Conservation (phyloP, 2,113 vertebrate species). For the Tylochromis polylepis region DNA sequence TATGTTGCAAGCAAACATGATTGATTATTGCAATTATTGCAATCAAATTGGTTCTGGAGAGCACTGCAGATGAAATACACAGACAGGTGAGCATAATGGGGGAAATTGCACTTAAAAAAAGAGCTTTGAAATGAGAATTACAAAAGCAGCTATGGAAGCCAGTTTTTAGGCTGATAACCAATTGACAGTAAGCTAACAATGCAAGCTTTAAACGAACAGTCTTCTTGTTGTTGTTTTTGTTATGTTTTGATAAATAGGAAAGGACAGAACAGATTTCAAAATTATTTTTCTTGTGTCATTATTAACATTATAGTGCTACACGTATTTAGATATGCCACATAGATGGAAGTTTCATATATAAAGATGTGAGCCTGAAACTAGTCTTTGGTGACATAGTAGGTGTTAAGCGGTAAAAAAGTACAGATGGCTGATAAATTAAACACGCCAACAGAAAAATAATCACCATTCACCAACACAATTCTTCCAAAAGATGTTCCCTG, state of each 20-base stretch:
- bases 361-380: neutral
- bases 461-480: neutral
- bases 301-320: neutral
- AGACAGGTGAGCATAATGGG: neutral
- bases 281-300: neutral
- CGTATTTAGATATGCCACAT: neutral
- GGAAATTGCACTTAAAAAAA: neutral
- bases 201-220: neutral
- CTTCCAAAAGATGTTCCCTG: neutral
- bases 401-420: neutral
- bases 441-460: neutral
- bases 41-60: neutral
- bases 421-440: neutral
- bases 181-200: neutral
- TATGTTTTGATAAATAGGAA: neutral
- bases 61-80: neutral
- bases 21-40: neutral
- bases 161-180: neutral
- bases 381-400: neutral
- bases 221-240: rapidly evolving
- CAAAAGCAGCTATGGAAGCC: neutral
- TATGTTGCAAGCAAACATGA: neutral
- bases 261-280: neutral
- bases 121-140: neutral
- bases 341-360: neutral